Conservation (phyloP, 2,113 vertebrate genomes). For the Myrmophylax atrothorax region DNA sequence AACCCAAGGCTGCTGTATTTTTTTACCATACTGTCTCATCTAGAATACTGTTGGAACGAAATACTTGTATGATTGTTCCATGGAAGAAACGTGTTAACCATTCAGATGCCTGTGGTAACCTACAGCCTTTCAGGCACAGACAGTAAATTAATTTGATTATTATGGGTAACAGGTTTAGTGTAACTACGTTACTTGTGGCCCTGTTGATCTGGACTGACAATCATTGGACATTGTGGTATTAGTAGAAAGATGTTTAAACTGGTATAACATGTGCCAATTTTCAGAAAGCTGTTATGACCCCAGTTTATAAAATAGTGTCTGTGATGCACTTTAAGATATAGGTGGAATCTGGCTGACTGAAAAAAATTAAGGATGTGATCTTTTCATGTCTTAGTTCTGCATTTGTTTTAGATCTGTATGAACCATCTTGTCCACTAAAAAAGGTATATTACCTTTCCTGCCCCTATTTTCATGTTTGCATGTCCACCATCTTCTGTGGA, state of each 20-base stretch:
- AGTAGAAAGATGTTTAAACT: not conserved
- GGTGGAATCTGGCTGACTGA: not conserved
- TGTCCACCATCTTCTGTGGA: not conserved
- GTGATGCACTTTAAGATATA: not conserved
- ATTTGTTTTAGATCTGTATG: not conserved
- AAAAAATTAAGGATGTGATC: not conserved
- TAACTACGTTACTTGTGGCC: not conserved
- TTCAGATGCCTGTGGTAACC: not conserved
- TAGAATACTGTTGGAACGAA: not conserved
- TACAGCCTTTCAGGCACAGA: not conserved
- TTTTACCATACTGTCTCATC: not conserved
- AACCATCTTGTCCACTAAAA: not conserved
- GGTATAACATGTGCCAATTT: not conserved
- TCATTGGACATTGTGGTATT: not conserved
- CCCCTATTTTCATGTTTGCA: not conserved
- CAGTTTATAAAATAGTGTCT: not conserved
- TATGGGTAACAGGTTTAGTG: not conserved
- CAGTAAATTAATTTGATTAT: not conserved
- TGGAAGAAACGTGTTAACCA: not conserved
- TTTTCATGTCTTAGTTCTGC: not conserved
- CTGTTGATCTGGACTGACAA: not conserved
- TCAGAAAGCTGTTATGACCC: not conserved
- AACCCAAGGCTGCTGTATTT: not conserved
- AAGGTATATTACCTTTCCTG: not conserved
- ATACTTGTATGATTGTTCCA: not conserved